A percentile compares a stretch with the other conserved stretches of the same genome.
These are phyloP conservation scores for Parnassius smintheus DNA, from an alignment of 2,888 invertebrate genomes.

Conservation along the genomic window DNA sequence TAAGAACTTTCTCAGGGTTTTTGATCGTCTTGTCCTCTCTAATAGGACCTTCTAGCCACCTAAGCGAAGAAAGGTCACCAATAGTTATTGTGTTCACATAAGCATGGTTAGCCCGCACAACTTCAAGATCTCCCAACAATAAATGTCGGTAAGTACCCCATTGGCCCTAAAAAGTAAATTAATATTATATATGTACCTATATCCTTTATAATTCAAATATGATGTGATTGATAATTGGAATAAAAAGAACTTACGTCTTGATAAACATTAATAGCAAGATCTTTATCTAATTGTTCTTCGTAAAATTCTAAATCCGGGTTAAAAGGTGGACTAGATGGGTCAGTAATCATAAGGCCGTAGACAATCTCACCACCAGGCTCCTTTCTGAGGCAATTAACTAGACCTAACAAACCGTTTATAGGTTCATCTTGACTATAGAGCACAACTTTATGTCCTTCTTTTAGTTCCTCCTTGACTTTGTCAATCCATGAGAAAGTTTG, in stretches of 20 bases:
- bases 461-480: conserved; percentile 65
- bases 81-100: conserved; percentile 88
- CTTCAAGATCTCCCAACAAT: conserved; percentile 77
- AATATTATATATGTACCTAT: neutral
- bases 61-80: conserved; percentile 92
- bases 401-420: conserved; percentile 91
- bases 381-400: conserved; percentile 91
- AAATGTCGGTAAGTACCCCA: conserved; percentile 95
- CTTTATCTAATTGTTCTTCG: conserved; percentile 83
- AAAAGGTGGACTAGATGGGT: conserved; percentile 84
- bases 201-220: no score
- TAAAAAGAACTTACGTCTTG: conserved; percentile 71
- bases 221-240: neutral
- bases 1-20: conserved; percentile 46
- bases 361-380: conserved; percentile 88
- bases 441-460: conserved; percentile 77
- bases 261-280: conserved; percentile 90
- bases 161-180: conserved; percentile 53
- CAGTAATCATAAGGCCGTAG: conserved; percentile 83
- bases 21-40: conserved; percentile 53
- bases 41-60: conserved; percentile 84
- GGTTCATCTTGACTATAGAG: conserved; percentile 85
- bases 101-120: conserved; percentile 82
- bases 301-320: conserved; percentile 84
- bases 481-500: conserved; percentile 77